Evolutionary conservation across 2,113 vertebrate genomes (phyloP).

Genomic region (Lasiurus borealis): DNA sequence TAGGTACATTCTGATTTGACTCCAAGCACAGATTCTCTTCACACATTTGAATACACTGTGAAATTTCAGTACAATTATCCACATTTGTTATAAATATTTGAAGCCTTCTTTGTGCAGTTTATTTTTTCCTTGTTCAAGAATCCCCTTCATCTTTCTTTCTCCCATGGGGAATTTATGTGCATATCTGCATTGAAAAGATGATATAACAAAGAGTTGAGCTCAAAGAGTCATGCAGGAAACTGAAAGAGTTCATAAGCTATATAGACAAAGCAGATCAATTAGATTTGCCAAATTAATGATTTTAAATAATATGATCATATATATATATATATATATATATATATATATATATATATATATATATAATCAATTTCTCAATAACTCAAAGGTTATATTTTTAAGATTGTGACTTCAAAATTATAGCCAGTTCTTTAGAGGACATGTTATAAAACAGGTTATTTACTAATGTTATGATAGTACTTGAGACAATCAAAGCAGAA

Average conservation of each 20-base stretch:
- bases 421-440: neutral
- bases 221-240: neutral
- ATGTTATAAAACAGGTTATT: conserved; percentile 1
- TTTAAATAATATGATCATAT: neutral
- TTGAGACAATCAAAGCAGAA: neutral
- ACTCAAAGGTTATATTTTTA: neutral
- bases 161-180: neutral
- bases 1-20: neutral
- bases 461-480: neutral
- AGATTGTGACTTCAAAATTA: neutral
- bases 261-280: neutral
- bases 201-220: neutral
- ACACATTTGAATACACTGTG: neutral
- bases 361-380: neutral
- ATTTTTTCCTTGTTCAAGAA: neutral
- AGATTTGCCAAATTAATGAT: neutral
- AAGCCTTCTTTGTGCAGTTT: neutral
- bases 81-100: neutral
- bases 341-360: neutral
- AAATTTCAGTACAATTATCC: neutral
- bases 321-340: too few species aligned
- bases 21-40: neutral
- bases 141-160: neutral
- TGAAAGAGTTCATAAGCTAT: neutral
- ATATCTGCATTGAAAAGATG: neutral